Conservation (phyloP, 1,140 invertebrate genomes). For the Augochlora pura region DNA sequence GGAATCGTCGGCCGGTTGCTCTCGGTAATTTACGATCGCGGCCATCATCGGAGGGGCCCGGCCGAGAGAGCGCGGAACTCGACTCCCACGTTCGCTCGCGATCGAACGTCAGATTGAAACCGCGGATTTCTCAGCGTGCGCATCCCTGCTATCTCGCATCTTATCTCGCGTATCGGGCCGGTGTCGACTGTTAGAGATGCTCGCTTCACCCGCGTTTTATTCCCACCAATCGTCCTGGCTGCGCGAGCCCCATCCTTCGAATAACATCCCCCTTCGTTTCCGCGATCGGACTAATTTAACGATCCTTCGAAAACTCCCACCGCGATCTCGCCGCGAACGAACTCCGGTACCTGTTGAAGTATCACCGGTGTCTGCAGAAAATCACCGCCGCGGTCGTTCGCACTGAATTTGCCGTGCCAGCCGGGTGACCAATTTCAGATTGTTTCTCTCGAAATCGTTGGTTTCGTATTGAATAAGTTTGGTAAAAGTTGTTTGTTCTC, state of each 20-base stretch:
- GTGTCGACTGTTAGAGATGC: slow-evolving; percentile 19
- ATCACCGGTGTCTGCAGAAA: too few relatives aligned
- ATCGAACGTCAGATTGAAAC: slow-evolving; percentile 46
- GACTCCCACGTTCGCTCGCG: slow-evolving; percentile 36
- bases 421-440: too few relatives aligned
- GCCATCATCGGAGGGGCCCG: not conserved
- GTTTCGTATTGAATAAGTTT: too few relatives aligned
- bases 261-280: not conserved
- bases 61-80: not conserved
- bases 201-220: slow-evolving; percentile 21
- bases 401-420: too few relatives aligned
- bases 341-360: slow-evolving; percentile 18
- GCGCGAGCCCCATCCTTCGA: not conserved
- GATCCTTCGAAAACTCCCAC: slow-evolving; percentile 5
- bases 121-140: slow-evolving; percentile 49
- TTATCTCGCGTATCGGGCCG: slow-evolving; percentile 32
- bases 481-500: too few relatives aligned
- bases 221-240: slow-evolving; percentile 31
- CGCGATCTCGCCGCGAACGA: not conserved
- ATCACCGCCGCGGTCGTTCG: too few relatives aligned
- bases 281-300: slow-evolving; percentile 2
- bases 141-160: slow-evolving; percentile 46
- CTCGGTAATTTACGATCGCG: slow-evolving; percentile 26
- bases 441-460: too few relatives aligned
- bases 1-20: not conserved